Evolutionary conservation across 2,888 invertebrate species (phyloP).

Genomic region (Cantharis rustica): DNA sequence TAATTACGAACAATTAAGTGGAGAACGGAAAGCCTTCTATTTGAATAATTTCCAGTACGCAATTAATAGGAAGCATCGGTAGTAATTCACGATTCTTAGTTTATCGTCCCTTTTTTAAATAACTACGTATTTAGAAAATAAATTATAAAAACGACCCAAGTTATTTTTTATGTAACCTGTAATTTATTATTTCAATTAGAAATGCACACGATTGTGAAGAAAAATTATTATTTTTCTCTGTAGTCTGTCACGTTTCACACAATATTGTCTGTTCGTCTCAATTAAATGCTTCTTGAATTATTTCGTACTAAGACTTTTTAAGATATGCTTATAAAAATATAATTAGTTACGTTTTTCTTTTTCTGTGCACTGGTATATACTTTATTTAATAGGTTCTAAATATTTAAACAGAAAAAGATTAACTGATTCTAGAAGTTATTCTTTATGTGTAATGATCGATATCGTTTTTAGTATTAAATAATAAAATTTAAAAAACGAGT

Average conservation of each 20-base stretch:
- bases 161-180: constrained; percentile 6
- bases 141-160: constrained; percentile 13
- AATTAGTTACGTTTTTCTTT: constrained; percentile 21
- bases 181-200: constrained; percentile 18
- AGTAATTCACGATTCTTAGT: constrained; percentile 12
- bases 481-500: not conserved
- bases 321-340: constrained; percentile 15
- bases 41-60: constrained; percentile 24
- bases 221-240: constrained; percentile 27
- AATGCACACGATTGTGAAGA: constrained; percentile 12
- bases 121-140: constrained; percentile 1
- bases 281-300: constrained; percentile 21
- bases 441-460: not conserved
- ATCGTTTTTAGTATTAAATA: constrained; percentile 3
- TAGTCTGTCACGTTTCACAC: constrained; percentile 29
- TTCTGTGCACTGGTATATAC: constrained; percentile 19
- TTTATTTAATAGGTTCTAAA: constrained; percentile 23
- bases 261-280: constrained; percentile 14
- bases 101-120: constrained; percentile 12
- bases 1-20: constrained; percentile 40
- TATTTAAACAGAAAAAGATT: constrained; percentile 12
- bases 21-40: constrained; percentile 15
- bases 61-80: constrained; percentile 16
- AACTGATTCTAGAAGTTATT: constrained; percentile 8
- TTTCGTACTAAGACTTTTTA: constrained; percentile 3